Evolutionary conservation across 2,888 invertebrate genomes (phyloP), one percentile per base, ranked within the genome.

Genomic region (Synanthedon tipuliformis): DNA sequence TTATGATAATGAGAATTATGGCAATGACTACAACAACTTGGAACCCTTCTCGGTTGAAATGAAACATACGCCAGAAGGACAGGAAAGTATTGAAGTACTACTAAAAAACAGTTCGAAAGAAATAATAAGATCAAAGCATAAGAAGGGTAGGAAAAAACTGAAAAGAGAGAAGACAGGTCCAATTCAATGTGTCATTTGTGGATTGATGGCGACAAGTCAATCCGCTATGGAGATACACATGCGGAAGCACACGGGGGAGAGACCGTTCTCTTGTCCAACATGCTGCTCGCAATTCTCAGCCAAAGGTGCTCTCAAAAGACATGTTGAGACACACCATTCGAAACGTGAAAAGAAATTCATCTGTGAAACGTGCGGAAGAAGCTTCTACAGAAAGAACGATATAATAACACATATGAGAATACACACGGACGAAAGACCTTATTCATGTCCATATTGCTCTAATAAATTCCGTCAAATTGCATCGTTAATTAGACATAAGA

Each of bases 341-440:
- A 58, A 72, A 15, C 65, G 84, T 57, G 80, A 81, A 56, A 61
- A 79, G 1, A 78, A 73, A 53, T 87, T 77, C 51, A 76, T 74
- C 3, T 88, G 88, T 64, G 86, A 87, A 55, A 78, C 75, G 1
- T 87, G 88, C 55, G 87, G 87, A 1, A 81, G 73, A 53, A 78
- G 77, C 52, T 87, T 88, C 56, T 76, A 69, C 52, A 69, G 75
- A 10, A 83, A 83, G 61, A 76, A 66, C 57, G 80, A 79, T 59
- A 83, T 86, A 1, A 78, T 81, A 11, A 75, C 74, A 15, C 88
- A 88, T 55, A 69, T 85, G 53, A 65, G 87, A 51, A 73, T 79
- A 1, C 85, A 87, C 53, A 83, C 85, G 1, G 78, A 78, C 55
- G 85, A 81, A 50, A 72, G 69, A 52, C 87, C 86, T 0, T 83